Evolutionary conservation across 2,888 invertebrate genomes (phyloP).

Genomic region (Bombylius major): DNA sequence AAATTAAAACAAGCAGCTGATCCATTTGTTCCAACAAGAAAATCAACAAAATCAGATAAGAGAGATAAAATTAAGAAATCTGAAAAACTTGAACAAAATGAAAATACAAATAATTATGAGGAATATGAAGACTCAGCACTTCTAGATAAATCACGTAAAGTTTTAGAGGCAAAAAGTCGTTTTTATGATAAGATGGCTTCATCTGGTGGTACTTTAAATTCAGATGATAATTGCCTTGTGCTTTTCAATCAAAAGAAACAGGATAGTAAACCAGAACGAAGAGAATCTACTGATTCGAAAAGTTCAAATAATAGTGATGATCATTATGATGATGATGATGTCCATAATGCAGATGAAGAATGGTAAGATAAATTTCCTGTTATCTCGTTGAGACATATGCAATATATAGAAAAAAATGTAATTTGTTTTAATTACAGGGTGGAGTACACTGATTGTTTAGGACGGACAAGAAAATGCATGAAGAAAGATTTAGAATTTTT

Average conservation of each 20-base stretch:
- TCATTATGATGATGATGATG: constrained; percentile 21
- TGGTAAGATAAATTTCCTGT: constrained; percentile 35
- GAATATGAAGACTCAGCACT: constrained; percentile 29
- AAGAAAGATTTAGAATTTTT: constrained; percentile 60
- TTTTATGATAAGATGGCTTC: constrained; percentile 36
- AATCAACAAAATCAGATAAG: constrained; percentile 18
- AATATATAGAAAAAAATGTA: not conserved
- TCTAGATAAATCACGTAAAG: constrained; percentile 35
- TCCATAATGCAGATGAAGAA: constrained; percentile 42
- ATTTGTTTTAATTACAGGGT: constrained; percentile 44
- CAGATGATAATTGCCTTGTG: constrained; percentile 34
- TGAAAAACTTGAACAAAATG: constrained; percentile 28
- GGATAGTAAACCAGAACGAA: constrained; percentile 25
- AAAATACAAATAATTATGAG: constrained; percentile 21
- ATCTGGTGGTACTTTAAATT: constrained; percentile 30
- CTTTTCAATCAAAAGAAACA: constrained; percentile 36
- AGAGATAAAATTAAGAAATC: constrained; percentile 12
- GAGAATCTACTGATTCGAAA: constrained; percentile 20
- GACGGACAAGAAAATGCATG: constrained; percentile 73
- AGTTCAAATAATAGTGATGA: constrained; percentile 35
- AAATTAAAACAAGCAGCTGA: constrained; percentile 44
- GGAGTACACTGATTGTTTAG: constrained; percentile 79
- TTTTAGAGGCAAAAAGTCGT: constrained; percentile 36
- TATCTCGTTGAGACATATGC: not conserved
- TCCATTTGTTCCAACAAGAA: constrained; percentile 36